Evolutionary conservation across 2,797 vertebrate genomes (phyloP).

Genomic region (Thaleichthys pacificus): DNA sequence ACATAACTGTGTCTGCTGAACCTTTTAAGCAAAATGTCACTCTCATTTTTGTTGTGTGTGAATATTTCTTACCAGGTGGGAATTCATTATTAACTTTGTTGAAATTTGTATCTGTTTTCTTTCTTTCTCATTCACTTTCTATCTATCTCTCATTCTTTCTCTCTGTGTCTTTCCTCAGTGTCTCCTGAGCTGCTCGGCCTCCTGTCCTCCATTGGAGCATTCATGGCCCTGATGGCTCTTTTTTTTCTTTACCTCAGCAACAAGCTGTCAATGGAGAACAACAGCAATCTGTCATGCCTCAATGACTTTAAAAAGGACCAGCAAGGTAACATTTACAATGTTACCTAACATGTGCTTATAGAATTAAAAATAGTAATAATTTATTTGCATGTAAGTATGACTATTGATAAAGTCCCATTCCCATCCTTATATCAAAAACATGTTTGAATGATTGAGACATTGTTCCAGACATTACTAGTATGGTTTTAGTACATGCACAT

Average conservation of each 20-base stretch:
- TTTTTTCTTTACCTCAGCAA: constrained; percentile 97
- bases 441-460: background rate
- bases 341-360: too few species aligned
- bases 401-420: too few species aligned
- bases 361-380: too few species aligned
- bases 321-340: constrained; percentile 70
- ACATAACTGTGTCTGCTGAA: constrained; percentile 58
- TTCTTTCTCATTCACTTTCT: background rate
- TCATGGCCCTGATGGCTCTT: constrained; percentile 90
- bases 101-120: background rate
- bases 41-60: background rate
- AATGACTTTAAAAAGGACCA: constrained; percentile 79
- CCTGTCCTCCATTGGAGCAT: constrained; percentile 90
- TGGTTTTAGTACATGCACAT: background rate
- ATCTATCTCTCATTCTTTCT: constrained; percentile 11
- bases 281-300: constrained; percentile 83
- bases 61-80: constrained; percentile 18
- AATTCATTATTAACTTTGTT: background rate
- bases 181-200: constrained; percentile 96
- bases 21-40: constrained; percentile 45
- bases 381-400: too few species aligned
- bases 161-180: constrained; percentile 71
- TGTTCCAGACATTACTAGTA: background rate
- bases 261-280: constrained; percentile 91
- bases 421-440: background rate